Evolutionary conservation across 2,888 invertebrate genomes (phyloP), one percentile per base, ranked within the genome.

Genomic region (Dasypolia templi): DNA sequence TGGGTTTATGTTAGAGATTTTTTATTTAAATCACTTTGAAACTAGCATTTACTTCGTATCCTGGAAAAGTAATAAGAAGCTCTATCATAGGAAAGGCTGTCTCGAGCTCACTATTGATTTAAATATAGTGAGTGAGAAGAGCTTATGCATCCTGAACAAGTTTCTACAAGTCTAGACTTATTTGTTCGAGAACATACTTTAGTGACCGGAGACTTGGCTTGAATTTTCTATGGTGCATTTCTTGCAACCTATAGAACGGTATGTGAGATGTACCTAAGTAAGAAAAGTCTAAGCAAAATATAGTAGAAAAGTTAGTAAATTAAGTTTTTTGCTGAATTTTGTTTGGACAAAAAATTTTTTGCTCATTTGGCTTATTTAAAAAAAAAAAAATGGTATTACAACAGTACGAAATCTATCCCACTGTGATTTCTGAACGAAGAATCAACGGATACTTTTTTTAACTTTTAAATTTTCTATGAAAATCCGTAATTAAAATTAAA

Each of bases 161-260:
- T 79, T 80, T 5, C 42, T 58, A 71, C 81, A 76, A 73, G 84
- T 82, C 81, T 64, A 65, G 63, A 70, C 67, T 32, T 59, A 63
- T 72, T 62, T 42, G 19, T 53, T 64, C 72, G 65, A 44, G 65
- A 69, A 53, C 32, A 63, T 58, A n/a, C 78, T 29, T 49, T 29
- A 49, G 51, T 66, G 61, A 53, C 42, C 42, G 58, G 29, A 70
- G 58, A n/a, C 35, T 51, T 63, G 1, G 14, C 39, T 32, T 56
- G 55, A 32, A 59, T 39, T n/a, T n/a, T 44, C 17, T 29, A 51
- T 11, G 14, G 12, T 39, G 35, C 7, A 26, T 3, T 71, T 42
- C 17, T 35, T 39, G 14, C 26, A 56, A 17, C 22, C 12, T n/a
- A 17, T 35, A 14, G 32, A 39, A 29, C 12, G 39, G 44, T 49